phyloP scores from a whole-genome alignment of 2,113 vertebrate genomes.

The Etheostoma spectabile region DNA sequence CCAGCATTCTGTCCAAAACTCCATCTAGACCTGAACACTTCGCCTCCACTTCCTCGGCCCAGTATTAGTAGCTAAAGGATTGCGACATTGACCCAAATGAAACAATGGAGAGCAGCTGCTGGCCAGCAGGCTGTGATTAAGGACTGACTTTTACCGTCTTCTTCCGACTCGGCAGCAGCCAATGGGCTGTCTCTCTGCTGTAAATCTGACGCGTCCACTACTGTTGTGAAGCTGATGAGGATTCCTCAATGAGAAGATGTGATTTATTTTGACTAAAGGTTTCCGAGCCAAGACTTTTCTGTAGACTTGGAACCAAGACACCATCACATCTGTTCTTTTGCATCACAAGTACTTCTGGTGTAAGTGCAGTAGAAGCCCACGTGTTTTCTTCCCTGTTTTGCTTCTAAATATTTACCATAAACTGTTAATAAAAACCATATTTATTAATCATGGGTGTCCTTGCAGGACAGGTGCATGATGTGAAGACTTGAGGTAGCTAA shows the following conservation, averaged over 20 bases:
- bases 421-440: not conserved
- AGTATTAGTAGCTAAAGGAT: slow-evolving; percentile 20
- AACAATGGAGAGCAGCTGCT: slow-evolving; percentile 21
- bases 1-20: not conserved
- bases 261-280: slow-evolving; percentile 16
- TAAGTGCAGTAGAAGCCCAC: not conserved
- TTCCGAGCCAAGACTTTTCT: slow-evolving; percentile 28
- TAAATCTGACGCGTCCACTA: slow-evolving; percentile 25
- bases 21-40: slow-evolving; percentile 15
- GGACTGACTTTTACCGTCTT: slow-evolving; percentile 27
- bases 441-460: not conserved
- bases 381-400: not conserved
- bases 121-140: slow-evolving; percentile 16
- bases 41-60: slow-evolving; percentile 28
- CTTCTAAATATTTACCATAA: not conserved
- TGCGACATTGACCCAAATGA: slow-evolving; percentile 27
- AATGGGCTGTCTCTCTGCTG: not conserved
- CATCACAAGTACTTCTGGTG: not conserved
- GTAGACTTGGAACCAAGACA: not conserved
- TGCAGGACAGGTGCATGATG: not conserved
- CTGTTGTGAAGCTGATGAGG: not conserved
- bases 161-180: not conserved
- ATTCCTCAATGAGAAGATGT: slow-evolving; percentile 21
- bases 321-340: slow-evolving; percentile 11
- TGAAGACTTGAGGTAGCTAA: not conserved